Evolutionary conservation across 1,140 invertebrate genomes (phyloP).

Genomic region (Cydia splendana): DNA sequence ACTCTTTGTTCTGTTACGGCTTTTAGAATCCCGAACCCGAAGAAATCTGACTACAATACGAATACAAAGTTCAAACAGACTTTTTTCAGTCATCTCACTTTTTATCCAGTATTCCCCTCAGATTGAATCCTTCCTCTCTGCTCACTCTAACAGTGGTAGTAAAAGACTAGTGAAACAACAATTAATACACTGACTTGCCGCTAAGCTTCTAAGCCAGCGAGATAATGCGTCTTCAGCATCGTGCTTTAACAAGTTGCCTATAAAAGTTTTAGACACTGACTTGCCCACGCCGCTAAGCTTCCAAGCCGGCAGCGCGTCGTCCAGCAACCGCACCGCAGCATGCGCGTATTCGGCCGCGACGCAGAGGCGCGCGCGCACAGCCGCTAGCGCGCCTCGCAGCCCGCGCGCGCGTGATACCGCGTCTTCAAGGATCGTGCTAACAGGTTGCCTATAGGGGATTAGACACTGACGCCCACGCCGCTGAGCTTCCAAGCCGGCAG

Average conservation of each 20-base stretch:
- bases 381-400: slow-evolving; percentile 58
- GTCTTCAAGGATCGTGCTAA: slow-evolving; percentile 43
- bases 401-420: slow-evolving; percentile 47
- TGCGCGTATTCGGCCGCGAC: slow-evolving; percentile 63
- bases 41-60: too few relatives aligned
- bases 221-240: slow-evolving; percentile 47
- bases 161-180: too few relatives aligned
- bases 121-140: too few relatives aligned
- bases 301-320: slow-evolving; percentile 65
- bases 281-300: slow-evolving; percentile 63
- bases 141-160: too few relatives aligned
- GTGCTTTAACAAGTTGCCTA: background rate
- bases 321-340: slow-evolving; percentile 49
- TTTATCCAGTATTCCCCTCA: too few relatives aligned
- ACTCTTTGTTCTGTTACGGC: too few relatives aligned
- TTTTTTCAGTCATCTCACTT: too few relatives aligned
- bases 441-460: background rate
- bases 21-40: too few relatives aligned
- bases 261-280: slow-evolving; percentile 45
- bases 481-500: slow-evolving; percentile 68
- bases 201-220: slow-evolving; percentile 66
- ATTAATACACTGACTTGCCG: slow-evolving; percentile 51
- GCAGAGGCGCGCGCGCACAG: slow-evolving; percentile 53
- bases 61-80: too few relatives aligned
- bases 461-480: slow-evolving; percentile 55